phyloP scores from a whole-genome alignment of 2,113 vertebrate species.

The Marmota flaviventris region DNA sequence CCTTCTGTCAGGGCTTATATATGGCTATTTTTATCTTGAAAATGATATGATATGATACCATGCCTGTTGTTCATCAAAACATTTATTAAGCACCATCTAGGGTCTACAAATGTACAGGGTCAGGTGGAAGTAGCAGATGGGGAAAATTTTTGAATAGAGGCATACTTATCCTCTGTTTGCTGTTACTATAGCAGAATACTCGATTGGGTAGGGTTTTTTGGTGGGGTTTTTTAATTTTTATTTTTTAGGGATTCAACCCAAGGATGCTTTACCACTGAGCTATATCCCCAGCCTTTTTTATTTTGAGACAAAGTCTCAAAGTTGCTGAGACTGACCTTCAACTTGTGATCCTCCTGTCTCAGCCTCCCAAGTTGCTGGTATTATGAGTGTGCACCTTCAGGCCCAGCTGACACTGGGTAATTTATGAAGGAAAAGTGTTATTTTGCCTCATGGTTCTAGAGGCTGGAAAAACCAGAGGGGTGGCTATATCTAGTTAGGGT shows the following conservation, averaged over 20 bases:
- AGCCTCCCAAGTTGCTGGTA: too few species aligned
- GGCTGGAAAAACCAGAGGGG: neutral
- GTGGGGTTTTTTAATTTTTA: too few species aligned
- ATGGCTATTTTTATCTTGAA: constrained; percentile 3
- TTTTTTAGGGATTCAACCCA: too few species aligned
- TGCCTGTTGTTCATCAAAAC: neutral
- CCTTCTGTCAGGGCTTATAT: neutral
- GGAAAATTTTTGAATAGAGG: neutral
- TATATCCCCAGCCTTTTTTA: too few species aligned
- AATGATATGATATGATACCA: neutral
- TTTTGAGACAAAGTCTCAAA: too few species aligned
- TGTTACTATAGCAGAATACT: neutral
- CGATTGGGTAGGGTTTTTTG: too few species aligned
- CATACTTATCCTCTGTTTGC: neutral
- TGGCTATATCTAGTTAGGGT: neutral
- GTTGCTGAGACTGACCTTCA: too few species aligned
- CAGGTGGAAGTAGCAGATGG: neutral
- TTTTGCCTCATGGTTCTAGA: neutral
- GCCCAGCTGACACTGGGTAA: neutral
- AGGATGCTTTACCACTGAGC: too few species aligned
- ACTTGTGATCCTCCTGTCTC: too few species aligned
- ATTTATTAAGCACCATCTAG: neutral
- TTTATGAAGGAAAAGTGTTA: neutral
- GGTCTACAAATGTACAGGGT: neutral
- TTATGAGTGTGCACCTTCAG: too few species aligned